Percentiles rank a stretch among this genome's conserved stretches.
Evolutionary conservation across 1,140 invertebrate species (phyloP).

Genomic region (Apolygus lucorum): DNA sequence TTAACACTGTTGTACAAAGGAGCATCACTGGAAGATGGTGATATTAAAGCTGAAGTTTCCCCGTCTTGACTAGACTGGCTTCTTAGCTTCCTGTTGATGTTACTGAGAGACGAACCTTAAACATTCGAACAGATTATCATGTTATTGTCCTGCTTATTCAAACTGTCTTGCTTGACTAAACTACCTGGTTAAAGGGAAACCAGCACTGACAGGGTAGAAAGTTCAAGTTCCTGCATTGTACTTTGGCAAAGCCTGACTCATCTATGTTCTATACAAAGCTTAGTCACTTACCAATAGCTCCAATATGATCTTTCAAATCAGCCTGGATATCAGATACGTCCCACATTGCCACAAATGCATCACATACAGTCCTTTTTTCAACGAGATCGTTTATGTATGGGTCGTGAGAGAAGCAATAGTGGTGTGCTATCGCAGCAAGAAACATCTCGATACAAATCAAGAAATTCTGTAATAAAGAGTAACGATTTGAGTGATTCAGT

Average conservation of each 20-base stretch:
- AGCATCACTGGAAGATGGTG: not conserved
- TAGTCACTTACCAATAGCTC: conserved; percentile 67
- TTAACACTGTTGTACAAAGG: not conserved
- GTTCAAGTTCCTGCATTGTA: no score
- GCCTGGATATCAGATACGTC: conserved; percentile 87
- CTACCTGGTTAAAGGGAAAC: no score
- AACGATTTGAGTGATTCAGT: not conserved
- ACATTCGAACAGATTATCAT: no score
- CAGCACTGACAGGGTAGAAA: no score
- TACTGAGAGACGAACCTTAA: no score
- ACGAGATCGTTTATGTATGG: conserved; percentile 53
- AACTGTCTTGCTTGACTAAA: no score
- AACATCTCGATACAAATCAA: conserved; percentile 98
- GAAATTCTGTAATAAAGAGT: conserved; percentile 67
- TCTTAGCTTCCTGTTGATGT: conserved; percentile 21
- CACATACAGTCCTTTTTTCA: conserved; percentile 48
- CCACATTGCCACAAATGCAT: conserved; percentile 73
- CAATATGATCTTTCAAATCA: conserved; percentile 85
- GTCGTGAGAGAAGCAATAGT: conserved; percentile 88
- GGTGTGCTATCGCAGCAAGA: conserved; percentile 86
- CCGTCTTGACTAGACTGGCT: conserved; percentile 6
- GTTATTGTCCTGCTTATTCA: no score
- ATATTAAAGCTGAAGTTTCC: conserved; percentile 8
- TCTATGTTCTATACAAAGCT: no score
- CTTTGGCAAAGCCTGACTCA: no score